Evolutionary conservation across 1,140 invertebrate genomes (phyloP).

Genomic region (Catajapyx aquilonaris): DNA sequence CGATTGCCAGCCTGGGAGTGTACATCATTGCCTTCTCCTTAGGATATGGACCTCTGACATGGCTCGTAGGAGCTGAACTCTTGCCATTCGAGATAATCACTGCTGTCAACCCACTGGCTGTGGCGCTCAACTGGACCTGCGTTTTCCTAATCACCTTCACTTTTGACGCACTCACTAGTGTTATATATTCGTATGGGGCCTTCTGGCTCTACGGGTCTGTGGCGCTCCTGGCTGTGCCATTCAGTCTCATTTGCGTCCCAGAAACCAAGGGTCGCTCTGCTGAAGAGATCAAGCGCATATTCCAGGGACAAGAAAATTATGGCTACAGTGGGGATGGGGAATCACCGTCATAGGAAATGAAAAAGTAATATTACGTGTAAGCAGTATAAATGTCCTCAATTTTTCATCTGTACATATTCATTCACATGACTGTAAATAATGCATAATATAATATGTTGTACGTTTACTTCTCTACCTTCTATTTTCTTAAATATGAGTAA

Average conservation of each 20-base stretch:
- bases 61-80: conserved; percentile 27
- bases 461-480: too few relatives aligned
- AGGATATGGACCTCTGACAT: conserved; percentile 27
- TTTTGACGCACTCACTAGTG: conserved; percentile 18
- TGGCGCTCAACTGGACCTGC: conserved; percentile 21
- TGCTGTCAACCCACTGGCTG: conserved; percentile 21
- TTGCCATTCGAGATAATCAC: conserved; percentile 22
- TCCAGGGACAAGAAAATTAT: conserved; percentile 14
- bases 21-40: conserved; percentile 27
- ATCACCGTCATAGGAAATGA: conserved; percentile 1
- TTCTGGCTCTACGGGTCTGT: conserved; percentile 33
- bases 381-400: too few relatives aligned
- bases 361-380: conserved; percentile 6
- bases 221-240: conserved; percentile 23
- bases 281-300: conserved; percentile 25
- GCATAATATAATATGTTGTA: too few relatives aligned
- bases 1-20: conserved; percentile 22
- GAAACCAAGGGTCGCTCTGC: conserved; percentile 31
- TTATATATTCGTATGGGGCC: conserved; percentile 18
- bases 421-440: too few relatives aligned
- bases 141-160: conserved; percentile 27
- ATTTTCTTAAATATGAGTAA: too few relatives aligned
- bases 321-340: too few relatives aligned
- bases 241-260: conserved; percentile 22
- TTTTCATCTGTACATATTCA: too few relatives aligned